Conservation (phyloP, 1,140 invertebrate species). For the Aporrectodea caliginosa region DNA sequence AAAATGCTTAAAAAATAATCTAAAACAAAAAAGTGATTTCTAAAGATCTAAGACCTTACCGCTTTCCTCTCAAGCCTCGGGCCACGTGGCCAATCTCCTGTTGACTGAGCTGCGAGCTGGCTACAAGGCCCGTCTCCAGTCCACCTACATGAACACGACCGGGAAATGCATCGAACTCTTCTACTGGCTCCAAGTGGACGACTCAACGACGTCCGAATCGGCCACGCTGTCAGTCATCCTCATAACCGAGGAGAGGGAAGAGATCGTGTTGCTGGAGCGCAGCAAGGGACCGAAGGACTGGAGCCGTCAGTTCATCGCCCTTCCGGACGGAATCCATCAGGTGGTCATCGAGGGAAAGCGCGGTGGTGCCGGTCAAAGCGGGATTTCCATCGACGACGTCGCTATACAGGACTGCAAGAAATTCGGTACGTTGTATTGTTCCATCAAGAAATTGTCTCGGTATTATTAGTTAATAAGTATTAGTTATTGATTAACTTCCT, state of each 20-base stretch:
- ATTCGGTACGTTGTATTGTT: background rate
- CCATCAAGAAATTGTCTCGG: background rate
- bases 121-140: background rate
- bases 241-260: constrained; percentile 10
- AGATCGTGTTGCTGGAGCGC: background rate
- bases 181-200: constrained; percentile 12
- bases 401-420: background rate
- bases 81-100: constrained; percentile 7
- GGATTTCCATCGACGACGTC: constrained; percentile 13
- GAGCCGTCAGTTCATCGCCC: background rate
- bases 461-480: too few species aligned
- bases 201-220: background rate
- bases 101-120: constrained; percentile 6
- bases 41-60: too few species aligned
- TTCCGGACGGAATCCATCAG: constrained; percentile 21
- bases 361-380: background rate
- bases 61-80: background rate
- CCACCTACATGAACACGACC: constrained; percentile 14
- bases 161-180: constrained; percentile 16
- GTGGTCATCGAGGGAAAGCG: constrained; percentile 13
- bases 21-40: too few species aligned
- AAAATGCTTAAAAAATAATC: too few species aligned
- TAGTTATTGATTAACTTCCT: too few species aligned
- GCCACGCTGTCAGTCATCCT: background rate
- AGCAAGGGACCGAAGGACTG: constrained; percentile 9